phyloP scores from a whole-genome alignment of 2,113 vertebrate genomes.

The Sylvia atricapilla region DNA sequence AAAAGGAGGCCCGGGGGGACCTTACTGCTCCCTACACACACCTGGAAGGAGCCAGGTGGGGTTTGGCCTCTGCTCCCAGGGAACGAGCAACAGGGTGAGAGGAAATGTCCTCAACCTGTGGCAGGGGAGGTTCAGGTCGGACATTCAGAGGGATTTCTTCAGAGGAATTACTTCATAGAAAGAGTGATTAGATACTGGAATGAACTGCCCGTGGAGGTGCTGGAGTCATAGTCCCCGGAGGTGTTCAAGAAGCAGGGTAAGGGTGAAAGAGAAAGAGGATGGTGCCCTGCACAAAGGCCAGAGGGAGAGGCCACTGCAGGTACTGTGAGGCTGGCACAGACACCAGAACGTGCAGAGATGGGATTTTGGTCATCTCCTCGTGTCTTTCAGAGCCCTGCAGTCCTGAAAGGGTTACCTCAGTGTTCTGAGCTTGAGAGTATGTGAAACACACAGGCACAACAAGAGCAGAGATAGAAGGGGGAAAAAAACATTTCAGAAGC shows the following conservation, averaged over 20 bases:
- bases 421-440: neutral
- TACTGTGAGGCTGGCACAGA: neutral
- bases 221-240: neutral
- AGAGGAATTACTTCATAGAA: neutral
- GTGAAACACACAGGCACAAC: neutral
- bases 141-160: neutral
- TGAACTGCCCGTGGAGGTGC: too few relatives aligned
- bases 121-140: neutral
- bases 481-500: neutral
- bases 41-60: neutral
- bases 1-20: neutral
- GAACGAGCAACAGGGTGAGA: accelerated
- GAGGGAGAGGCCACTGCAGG: neutral
- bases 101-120: accelerated
- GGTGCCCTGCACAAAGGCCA: neutral
- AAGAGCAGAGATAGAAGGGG: neutral
- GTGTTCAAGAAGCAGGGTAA: neutral
- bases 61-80: neutral
- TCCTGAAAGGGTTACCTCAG: neutral
- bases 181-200: neutral
- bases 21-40: accelerated
- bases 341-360: accelerated
- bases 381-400: neutral
- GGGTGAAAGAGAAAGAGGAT: neutral
- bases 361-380: neutral